Base-by-base conservation (phyloP, 2,888 invertebrate genomes). In the Hecatera dysodea region DNA sequence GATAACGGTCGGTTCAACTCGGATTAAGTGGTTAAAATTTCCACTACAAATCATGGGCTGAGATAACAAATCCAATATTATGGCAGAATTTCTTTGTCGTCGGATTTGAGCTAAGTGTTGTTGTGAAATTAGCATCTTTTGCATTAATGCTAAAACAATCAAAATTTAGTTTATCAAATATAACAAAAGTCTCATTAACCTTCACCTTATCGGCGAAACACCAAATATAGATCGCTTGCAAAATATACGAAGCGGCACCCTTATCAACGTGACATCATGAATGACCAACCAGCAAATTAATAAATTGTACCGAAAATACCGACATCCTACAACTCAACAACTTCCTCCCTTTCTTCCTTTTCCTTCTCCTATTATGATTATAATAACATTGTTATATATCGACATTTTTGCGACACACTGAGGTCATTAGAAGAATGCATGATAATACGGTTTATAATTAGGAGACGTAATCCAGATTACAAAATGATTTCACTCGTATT, bases 131-230 rank as follows among this genome's bases (percentile, higher is more conserved):
- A n/a, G 29, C 9, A 68, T 42, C 0, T 27, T 44, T 39, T 46
- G 22, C 29, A 48, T 73, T 60, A 53, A 57, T 53, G 27, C 50
- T 36, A 55, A 64, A 57, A 61, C 60, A 78, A 57, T 59, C 15
- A 24, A 39, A 59, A 53, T 50, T 22, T 2, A 68, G 72, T 74
- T 80, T 71, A 72, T 66, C 27, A 78, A 66, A 55, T 52, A 62
- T 24, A 82, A 67, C 65, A 72, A 85, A 86, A 83, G 86, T 78
- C 86, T 72, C 81, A 90, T 89, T 92, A 89, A 92, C 93, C 93
- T 93, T 93, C 90, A 92, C 88, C 90, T 93, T 94, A 94, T 94
- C 93, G 86, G 69, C 74, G 74, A 70, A 84, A 85, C 75, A 86
- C 87, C 86, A 86, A 91, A 91, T 88, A 88, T 89, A 90, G 87